phyloP scores from a whole-genome alignment of 2,888 invertebrate genomes.

The Hypselothyrea guttata region DNA sequence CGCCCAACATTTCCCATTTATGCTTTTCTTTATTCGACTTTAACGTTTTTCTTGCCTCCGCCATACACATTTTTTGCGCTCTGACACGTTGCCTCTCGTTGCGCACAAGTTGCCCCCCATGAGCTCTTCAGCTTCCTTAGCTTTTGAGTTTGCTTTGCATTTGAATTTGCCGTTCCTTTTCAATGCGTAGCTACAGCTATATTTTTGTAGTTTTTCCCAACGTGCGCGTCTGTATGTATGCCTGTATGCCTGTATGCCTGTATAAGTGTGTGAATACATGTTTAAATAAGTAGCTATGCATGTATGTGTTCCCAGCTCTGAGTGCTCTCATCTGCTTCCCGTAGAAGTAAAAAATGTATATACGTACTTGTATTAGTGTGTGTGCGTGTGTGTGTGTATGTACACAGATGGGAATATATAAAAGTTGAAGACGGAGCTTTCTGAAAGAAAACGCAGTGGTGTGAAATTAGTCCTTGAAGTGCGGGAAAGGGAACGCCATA shows the following conservation, averaged over 20 bases:
- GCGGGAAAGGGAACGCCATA: too few species aligned
- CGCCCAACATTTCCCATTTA: conserved; percentile 56
- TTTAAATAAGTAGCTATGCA: background rate
- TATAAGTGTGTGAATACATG: background rate
- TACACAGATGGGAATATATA: conserved; percentile 11
- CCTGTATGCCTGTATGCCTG: background rate
- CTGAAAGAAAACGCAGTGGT: conserved; percentile 24
- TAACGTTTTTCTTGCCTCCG: conserved; percentile 52
- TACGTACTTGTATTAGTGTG: conserved; percentile 5
- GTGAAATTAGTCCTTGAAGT: conserved; percentile 1
- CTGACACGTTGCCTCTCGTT: conserved; percentile 31
- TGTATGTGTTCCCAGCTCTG: background rate
- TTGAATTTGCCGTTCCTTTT: conserved; percentile 43
- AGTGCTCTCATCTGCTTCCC: too few species aligned
- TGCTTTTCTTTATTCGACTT: conserved; percentile 45
- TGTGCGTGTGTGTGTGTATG: conserved; percentile 8
- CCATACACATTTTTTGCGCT: conserved; percentile 43
- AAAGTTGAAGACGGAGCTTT: conserved; percentile 30
- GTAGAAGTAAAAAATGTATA: background rate
- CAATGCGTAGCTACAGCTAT: conserved; percentile 38
- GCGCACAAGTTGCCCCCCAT: conserved; percentile 28
- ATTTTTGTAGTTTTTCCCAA: conserved; percentile 48
- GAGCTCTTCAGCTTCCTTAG: conserved; percentile 18
- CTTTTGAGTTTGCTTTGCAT: conserved; percentile 32
- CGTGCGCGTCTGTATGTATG: background rate